A percentile compares a stretch with the other conserved stretches of the same genome.
These are phyloP conservation scores for Macropodus opercularis DNA, from an alignment of 2,797 vertebrate species.

Conservation along the genomic window DNA sequence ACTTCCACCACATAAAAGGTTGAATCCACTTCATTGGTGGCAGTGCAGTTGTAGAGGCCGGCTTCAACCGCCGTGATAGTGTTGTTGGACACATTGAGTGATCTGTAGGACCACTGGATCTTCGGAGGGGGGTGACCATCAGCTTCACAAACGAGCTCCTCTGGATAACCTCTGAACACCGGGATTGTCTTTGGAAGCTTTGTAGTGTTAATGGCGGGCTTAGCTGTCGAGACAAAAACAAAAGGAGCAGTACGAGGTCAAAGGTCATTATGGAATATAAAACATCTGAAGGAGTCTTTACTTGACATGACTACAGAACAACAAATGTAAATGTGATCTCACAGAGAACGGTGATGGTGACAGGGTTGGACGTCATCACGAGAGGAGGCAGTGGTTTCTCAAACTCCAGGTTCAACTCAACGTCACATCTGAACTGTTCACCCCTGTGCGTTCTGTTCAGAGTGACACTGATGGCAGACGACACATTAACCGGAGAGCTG, in stretches of 20 bases:
- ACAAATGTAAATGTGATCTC: conserved; percentile 48
- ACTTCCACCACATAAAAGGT: conserved; percentile 52
- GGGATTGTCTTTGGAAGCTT: conserved; percentile 65
- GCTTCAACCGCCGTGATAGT: conserved; percentile 52
- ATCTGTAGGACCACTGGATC: conserved; percentile 62
- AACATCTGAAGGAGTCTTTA: not conserved
- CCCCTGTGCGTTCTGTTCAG: conserved; percentile 39
- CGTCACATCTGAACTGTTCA: conserved; percentile 64
- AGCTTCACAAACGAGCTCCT: conserved; percentile 73
- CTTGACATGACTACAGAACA: too few relatives aligned
- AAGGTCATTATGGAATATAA: not conserved
- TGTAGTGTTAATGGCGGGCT: conserved; percentile 69
- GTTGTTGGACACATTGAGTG: not conserved
- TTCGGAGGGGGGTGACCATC: conserved; percentile 70
- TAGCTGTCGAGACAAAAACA: conserved; percentile 56
- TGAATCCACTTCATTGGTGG: conserved; percentile 50
- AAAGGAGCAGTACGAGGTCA: conserved; percentile 1
- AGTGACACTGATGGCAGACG: conserved; percentile 21
- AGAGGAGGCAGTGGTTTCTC: not conserved
- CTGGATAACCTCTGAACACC: conserved; percentile 71
- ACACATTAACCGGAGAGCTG: conserved; percentile 27
- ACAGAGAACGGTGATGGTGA: conserved; percentile 70
- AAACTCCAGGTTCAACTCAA: conserved; percentile 52
- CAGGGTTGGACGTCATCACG: conserved; percentile 27
- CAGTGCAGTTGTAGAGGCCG: conserved; percentile 70